These are phyloP conservation scores for Drosophila aff. DNA, from an alignment of 1,140 invertebrate genomes.

Conservation along the genomic window DNA sequence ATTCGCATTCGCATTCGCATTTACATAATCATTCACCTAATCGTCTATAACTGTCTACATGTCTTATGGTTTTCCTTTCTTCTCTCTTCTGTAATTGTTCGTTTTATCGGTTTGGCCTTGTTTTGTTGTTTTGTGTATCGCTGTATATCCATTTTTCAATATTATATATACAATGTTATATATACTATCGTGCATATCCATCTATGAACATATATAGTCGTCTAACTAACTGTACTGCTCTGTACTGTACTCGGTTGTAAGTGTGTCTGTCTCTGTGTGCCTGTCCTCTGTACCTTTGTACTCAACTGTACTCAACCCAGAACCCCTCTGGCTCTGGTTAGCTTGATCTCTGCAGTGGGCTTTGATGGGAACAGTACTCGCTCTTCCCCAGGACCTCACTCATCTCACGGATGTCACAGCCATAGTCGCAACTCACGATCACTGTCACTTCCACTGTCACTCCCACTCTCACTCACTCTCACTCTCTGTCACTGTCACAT, in stretches of 20 bases:
- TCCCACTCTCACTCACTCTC: conserved; percentile 1
- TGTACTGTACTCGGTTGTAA: conserved; percentile 50
- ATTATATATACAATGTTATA: conserved; percentile 31
- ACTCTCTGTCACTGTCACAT: conserved; percentile 3
- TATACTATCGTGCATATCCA: conserved; percentile 41
- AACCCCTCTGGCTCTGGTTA: conserved; percentile 14
- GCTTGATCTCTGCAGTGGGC: conserved; percentile 36
- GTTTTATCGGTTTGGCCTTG: conserved; percentile 43
- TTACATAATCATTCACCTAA: conserved; percentile 31
- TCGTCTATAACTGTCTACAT: conserved; percentile 48
- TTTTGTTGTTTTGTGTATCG: conserved; percentile 44
- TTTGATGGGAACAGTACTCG: conserved; percentile 27
- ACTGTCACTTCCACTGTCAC: conserved; percentile 17
- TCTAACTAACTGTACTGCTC: conserved; percentile 57
- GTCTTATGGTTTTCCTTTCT: conserved; percentile 28
- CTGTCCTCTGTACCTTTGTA: conserved; percentile 33
- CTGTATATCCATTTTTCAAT: conserved; percentile 29
- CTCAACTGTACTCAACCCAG: conserved; percentile 2
- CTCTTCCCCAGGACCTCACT: conserved; percentile 7
- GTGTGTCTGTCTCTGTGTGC: conserved; percentile 53
- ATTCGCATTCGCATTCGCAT: conserved; percentile 26
- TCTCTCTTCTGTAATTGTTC: conserved; percentile 31
- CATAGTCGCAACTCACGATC: conserved; percentile 20
- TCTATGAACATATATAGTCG: conserved; percentile 42
- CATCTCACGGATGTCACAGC: conserved; percentile 19